Evolutionary conservation across 2,797 vertebrate genomes (phyloP), one percentile per base, ranked within the genome.

Genomic region (Pseudochaenichthys georgianus): DNA sequence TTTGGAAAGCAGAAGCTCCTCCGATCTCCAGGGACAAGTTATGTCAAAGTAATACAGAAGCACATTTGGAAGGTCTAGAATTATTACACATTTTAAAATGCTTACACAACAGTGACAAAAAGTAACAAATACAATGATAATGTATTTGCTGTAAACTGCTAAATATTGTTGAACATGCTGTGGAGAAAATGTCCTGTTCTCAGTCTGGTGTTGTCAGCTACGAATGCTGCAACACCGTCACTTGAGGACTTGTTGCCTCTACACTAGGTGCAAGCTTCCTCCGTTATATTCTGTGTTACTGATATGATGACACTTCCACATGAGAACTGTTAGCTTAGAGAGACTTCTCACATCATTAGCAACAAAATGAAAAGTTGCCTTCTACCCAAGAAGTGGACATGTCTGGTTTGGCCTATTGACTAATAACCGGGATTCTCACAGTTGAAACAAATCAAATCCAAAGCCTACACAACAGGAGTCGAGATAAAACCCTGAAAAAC

Each of bases 11-110:
- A 64, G 5, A 47, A 74, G 73, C 21, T 74, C 68, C 42, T 38
- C 53, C 13, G 51, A 76, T 81, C 63, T 61, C 80, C 16, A 13
- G 57, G 65, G 53, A 70, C 55, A 54, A 58, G 34, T 21, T 53
- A 67, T 78, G 67, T 69, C 59, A 48, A 21, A 66, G 9, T 57
- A 53, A 54, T 59, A 71, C 70, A 66, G 19, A 21, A 57, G 17
- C 28, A 46, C 23, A 63, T 11, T 69, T 65, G 57, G 38, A 16
- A 59, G 64, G 67, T 54, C 7, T 43, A 67, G 28, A 54, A 52
- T 64, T 31, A 19, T 9, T 38, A 19, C 7, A 62, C 43, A 6
- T 3, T 28, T 21, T 34, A 50, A 51, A 72, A 62, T 19, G 5
- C 51, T 68, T 62, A 70, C 31, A 67, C 65, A 72, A 38, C 17